Evolutionary conservation across 2,888 invertebrate genomes (phyloP).

Genomic region (Dynastes tityus): DNA sequence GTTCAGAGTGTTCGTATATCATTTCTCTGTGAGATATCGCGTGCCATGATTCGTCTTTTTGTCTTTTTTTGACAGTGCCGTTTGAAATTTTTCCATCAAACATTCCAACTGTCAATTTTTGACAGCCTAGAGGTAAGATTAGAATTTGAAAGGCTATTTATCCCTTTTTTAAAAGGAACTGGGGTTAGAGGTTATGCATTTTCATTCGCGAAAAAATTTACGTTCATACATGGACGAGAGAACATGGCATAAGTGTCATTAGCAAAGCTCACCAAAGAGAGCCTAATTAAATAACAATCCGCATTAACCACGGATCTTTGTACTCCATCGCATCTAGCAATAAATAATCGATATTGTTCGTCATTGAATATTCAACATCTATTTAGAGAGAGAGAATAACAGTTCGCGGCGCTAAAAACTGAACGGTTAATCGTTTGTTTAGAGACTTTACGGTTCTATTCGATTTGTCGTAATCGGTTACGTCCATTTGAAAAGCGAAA

Average conservation of each 20-base stretch:
- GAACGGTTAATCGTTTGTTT: constrained; percentile 2
- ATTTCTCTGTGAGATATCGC: no score
- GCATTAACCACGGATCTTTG: background rate
- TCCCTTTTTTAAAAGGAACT: background rate
- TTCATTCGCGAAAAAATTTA: background rate
- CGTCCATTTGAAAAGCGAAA: background rate
- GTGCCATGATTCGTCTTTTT: no score
- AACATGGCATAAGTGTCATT: background rate
- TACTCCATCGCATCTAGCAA: background rate
- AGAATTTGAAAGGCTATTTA: no score
- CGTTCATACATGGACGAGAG: background rate
- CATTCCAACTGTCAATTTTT: no score
- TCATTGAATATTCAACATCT: background rate
- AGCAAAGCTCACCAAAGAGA: background rate
- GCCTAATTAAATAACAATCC: constrained; percentile 10
- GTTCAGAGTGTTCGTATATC: no score
- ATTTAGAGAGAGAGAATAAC: constrained; percentile 4
- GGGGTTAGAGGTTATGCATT: background rate
- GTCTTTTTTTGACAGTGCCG: no score
- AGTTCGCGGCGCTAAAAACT: background rate
- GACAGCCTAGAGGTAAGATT: no score
- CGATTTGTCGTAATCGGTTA: constrained; percentile 2
- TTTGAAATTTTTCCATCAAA: no score
- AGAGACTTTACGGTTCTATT: background rate
- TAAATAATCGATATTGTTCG: constrained; percentile 4